Evolutionary conservation across 2,113 vertebrate species (phyloP), one percentile per base, ranked within the genome.

Genomic region (Cryptomyrus ogoouensis): DNA sequence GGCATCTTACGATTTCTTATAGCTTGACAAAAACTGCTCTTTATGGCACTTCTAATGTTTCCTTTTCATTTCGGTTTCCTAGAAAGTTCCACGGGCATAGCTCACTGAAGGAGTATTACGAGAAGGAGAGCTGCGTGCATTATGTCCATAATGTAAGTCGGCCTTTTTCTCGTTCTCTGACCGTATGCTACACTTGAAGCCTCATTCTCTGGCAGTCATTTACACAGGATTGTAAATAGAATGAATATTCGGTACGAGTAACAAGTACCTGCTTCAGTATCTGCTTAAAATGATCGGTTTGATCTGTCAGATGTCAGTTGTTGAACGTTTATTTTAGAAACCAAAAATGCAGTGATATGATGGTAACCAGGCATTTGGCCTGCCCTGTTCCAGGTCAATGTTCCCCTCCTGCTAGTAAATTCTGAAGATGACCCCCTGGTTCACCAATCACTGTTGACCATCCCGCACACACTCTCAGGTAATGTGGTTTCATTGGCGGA

Each of bases 101-200:
- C 91, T 97, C 98, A 66, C 95, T 99, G 92, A 98, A 99, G 94
- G 98, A 99, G 91, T 99, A 99, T 93, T 99, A 99, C 1, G 98
- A 99, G 93, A 96, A 98, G 91, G 98, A 99, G 92, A 99, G 98
- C 90, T 99, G 98, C 93, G 96, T 98, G 89, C 96, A 98, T 92
- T 99, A 96, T 91, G 97, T 99, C 93, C 97, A 99, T 93, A 97
- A 96, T 95, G 98, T 99, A 94, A 97, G 97, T 21, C 88, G 5
- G 58, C 2, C 19, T 62, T 58, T 31, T n/a, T 15, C 88, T 0
- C 0, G 0, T 89, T 39, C 49, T 87, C 87, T 49, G 44, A 86
- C 46, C 4, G 17, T 31, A 13, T 24, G 19, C 13, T 58, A 91
- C 52, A 35, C 85, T 35, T 35, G 93, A 77, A 39, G 35, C 42